These are phyloP conservation scores for Craniophora ligustri DNA, from an alignment of 2,888 invertebrate species.

Conservation along the genomic window DNA sequence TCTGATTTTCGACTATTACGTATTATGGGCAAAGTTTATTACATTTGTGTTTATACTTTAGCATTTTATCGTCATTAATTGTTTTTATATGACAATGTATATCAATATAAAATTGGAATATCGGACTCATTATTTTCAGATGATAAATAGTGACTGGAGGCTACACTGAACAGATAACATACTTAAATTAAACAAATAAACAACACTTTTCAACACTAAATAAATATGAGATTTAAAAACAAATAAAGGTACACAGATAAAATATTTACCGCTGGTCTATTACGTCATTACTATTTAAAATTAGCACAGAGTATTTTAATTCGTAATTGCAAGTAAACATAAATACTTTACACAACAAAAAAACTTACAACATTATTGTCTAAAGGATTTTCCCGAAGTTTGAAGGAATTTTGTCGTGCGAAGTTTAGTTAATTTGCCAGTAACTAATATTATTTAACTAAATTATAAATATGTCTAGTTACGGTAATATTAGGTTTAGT, in stretches of 20 bases:
- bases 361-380: constrained; percentile 26
- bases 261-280: constrained; percentile 32
- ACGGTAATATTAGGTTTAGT: constrained; percentile 42
- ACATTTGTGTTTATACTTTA: no score
- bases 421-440: constrained; percentile 7
- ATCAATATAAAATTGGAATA: neutral
- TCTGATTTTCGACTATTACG: no score
- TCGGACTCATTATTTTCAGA: neutral
- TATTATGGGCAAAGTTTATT: no score
- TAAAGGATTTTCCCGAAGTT: neutral
- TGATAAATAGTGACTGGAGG: constrained; percentile 12
- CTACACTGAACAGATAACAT: constrained; percentile 45
- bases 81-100: neutral
- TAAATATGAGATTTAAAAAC: constrained; percentile 25
- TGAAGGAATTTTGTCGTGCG: constrained; percentile 11
- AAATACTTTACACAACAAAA: constrained; percentile 30
- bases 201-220: constrained; percentile 45
- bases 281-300: constrained; percentile 38
- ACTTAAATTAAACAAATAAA: constrained; percentile 47
- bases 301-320: constrained; percentile 51
- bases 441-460: constrained; percentile 20
- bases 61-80: neutral
- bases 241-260: constrained; percentile 15
- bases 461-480: constrained; percentile 42
- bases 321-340: constrained; percentile 35